Evolutionary conservation across 2,888 invertebrate species (phyloP).

Genomic region (Pocota personata): DNA sequence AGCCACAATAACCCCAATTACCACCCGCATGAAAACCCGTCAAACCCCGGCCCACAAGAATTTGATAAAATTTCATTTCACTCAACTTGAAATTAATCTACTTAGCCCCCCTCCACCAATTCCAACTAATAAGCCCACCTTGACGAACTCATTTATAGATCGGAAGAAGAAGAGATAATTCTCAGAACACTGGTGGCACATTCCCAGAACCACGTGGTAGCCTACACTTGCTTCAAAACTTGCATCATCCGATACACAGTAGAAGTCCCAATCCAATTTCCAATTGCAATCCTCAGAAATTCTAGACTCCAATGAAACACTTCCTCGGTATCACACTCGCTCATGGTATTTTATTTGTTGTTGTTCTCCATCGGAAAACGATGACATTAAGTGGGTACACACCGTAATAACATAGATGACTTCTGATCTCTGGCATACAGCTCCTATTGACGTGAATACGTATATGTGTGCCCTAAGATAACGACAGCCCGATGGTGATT

Average conservation of each 20-base stretch:
- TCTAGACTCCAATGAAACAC: conserved; percentile 27
- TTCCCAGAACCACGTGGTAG: conserved; percentile 41
- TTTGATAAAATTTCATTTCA: neutral
- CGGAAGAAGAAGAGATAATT: conserved; percentile 3
- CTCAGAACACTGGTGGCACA: neutral
- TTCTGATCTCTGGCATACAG: conserved; percentile 51
- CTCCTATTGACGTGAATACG: conserved; percentile 33
- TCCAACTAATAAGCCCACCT: conserved; percentile 32
- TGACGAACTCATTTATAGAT: conserved; percentile 28
- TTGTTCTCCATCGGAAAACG: conserved; percentile 22
- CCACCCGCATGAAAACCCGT: neutral
- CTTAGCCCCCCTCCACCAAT: neutral
- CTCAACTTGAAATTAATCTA: neutral
- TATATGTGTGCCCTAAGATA: conserved; percentile 38
- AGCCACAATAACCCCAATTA: neutral
- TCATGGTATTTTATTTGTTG: conserved; percentile 24
- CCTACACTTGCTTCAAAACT: conserved; percentile 14
- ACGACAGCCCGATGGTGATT: conserved; percentile 51
- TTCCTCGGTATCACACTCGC: conserved; percentile 50
- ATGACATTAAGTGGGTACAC: conserved; percentile 62
- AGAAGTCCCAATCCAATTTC: conserved; percentile 9
- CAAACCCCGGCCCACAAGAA: neutral
- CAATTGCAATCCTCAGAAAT: conserved; percentile 32
- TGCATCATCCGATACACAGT: conserved; percentile 16
- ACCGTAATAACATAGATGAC: conserved; percentile 58